These are phyloP conservation scores for Nysson spinosus DNA, from an alignment of 2,888 invertebrate genomes.

Conservation along the genomic window DNA sequence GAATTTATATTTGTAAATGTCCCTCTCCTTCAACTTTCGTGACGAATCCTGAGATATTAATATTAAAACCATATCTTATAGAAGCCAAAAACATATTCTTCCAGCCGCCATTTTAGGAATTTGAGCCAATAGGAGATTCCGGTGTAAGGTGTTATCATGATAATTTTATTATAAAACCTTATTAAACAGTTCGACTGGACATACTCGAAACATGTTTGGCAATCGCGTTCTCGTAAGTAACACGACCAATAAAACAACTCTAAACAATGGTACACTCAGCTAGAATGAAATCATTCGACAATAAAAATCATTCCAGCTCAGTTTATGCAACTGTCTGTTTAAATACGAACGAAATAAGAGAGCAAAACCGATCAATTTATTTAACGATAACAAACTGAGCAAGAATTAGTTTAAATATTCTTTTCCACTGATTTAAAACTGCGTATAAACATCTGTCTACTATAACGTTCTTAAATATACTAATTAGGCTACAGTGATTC, in stretches of 20 bases:
- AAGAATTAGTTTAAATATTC: slow-evolving; percentile 20
- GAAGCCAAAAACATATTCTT: too few relatives aligned
- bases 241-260: neutral
- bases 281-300: too few relatives aligned
- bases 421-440: slow-evolving; percentile 22
- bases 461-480: slow-evolving; percentile 36
- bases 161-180: slow-evolving; percentile 47
- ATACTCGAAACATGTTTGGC: slow-evolving; percentile 12
- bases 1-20: too few relatives aligned
- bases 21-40: neutral
- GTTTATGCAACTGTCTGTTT: too few relatives aligned
- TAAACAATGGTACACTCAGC: neutral
- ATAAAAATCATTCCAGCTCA: too few relatives aligned
- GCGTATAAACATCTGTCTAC: slow-evolving; percentile 41
- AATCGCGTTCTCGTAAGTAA: neutral
- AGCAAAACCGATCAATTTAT: slow-evolving; percentile 6
- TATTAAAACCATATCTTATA: too few relatives aligned
- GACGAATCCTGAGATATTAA: too few relatives aligned
- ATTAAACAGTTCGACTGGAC: slow-evolving; percentile 37
- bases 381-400: slow-evolving; percentile 12
- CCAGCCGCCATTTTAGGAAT: too few relatives aligned
- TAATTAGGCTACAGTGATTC: slow-evolving; percentile 27
- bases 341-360: too few relatives aligned
- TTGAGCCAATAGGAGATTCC: neutral
- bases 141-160: slow-evolving; percentile 13